phyloP scores from a whole-genome alignment of 2,113 vertebrate species.

The Corynorhinus townsendii region DNA sequence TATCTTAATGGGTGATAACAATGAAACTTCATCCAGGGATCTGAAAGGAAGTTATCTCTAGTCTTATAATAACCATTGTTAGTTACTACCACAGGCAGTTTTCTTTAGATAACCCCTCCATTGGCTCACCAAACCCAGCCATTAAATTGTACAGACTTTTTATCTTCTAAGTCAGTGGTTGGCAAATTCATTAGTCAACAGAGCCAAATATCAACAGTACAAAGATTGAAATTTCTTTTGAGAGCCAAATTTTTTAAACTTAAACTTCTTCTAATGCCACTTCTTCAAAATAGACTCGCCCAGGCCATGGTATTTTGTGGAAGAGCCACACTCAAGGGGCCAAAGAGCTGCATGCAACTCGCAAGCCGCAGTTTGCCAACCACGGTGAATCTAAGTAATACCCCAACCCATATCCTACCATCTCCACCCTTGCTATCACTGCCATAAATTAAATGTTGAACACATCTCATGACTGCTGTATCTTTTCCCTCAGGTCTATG shows the following conservation, averaged over 20 bases:
- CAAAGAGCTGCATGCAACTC: too few species aligned
- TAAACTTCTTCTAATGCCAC: too few species aligned
- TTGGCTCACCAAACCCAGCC: neutral
- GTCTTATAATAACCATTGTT: neutral
- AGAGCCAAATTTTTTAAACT: too few species aligned
- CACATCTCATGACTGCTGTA: neutral
- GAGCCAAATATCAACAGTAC: too few species aligned
- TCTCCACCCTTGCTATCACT: neutral
- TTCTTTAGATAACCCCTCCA: neutral
- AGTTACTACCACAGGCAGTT: neutral
- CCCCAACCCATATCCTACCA: neutral
- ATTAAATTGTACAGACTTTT: conserved; percentile 7
- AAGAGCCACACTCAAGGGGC: too few species aligned
- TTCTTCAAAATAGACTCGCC: too few species aligned
- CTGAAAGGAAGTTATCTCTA: conserved; percentile 15
- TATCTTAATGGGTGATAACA: neutral
- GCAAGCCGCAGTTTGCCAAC: too few species aligned
- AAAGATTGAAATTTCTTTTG: too few species aligned
- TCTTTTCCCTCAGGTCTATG: neutral
- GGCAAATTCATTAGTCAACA: too few species aligned
- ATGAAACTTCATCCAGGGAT: conserved; percentile 1
- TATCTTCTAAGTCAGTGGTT: neutral
- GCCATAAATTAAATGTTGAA: neutral
- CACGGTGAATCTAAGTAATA: conserved; percentile 4
- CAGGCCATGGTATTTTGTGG: too few species aligned